These are phyloP conservation scores for Aethes cnicana DNA, from an alignment of 2,888 invertebrate genomes.

Conservation along the genomic window DNA sequence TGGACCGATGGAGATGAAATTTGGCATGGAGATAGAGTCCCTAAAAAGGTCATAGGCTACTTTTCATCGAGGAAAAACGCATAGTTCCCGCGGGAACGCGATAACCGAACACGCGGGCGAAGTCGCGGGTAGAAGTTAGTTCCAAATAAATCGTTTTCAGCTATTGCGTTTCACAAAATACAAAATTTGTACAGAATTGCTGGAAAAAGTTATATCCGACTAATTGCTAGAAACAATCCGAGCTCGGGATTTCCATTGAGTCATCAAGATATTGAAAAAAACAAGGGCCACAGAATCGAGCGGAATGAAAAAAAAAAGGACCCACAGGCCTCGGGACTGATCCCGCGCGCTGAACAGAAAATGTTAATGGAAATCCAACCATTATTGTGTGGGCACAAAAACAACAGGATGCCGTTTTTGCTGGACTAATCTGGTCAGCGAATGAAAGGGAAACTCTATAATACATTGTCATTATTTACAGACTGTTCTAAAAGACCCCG, in stretches of 20 bases:
- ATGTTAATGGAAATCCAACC: conserved; percentile 63
- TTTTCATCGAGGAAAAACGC: too few relatives aligned
- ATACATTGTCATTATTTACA: conserved; percentile 66
- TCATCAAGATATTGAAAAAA: conserved; percentile 35
- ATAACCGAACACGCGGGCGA: too few relatives aligned
- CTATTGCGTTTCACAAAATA: neutral
- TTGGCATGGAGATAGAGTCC: too few relatives aligned
- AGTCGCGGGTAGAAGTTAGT: neutral
- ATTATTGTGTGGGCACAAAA: conserved; percentile 55
- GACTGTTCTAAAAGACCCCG: conserved; percentile 49
- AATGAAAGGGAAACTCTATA: conserved; percentile 58
- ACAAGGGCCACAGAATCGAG: conserved; percentile 51
- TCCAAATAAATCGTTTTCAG: neutral
- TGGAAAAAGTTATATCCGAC: conserved; percentile 3
- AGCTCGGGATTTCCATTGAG: conserved; percentile 1
- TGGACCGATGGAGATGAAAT: too few relatives aligned
- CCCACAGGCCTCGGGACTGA: conserved; percentile 32
- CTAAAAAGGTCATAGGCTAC: too few relatives aligned
- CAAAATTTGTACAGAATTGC: conserved; percentile 6
- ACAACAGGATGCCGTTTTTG: conserved; percentile 62
- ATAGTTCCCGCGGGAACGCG: too few relatives aligned
- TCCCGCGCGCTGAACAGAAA: conserved; percentile 55
- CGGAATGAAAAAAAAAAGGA: conserved; percentile 44
- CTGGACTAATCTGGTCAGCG: conserved; percentile 57
- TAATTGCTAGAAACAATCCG: conserved; percentile 15